A percentile compares a stretch with the other conserved stretches of the same genome.
These are phyloP conservation scores for Schrankia costaestrigalis DNA, from an alignment of 2,888 invertebrate species.

Conservation along the genomic window DNA sequence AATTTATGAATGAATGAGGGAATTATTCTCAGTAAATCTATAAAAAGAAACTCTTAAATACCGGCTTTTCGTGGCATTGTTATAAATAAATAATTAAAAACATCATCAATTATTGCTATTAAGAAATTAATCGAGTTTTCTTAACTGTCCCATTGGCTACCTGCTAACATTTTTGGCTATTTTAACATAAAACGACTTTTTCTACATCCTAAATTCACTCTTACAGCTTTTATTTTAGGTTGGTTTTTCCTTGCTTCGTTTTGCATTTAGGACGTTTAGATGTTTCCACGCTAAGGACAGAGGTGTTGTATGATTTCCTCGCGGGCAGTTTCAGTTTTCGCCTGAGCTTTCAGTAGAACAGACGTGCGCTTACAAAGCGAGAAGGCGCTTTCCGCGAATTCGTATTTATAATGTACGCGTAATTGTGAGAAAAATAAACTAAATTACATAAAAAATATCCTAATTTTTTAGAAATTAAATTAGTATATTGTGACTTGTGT, in stretches of 20 bases:
- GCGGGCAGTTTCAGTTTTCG: conserved; percentile 53
- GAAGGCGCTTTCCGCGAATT: conserved; percentile 18
- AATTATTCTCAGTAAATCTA: too few relatives aligned
- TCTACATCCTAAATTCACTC: conserved; percentile 5
- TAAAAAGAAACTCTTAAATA: not conserved
- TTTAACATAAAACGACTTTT: conserved; percentile 9
- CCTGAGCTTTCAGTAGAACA: conserved; percentile 24
- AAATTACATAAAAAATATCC: conserved; percentile 4
- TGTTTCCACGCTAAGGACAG: conserved; percentile 33
- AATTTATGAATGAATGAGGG: too few relatives aligned
- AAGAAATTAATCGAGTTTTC: conserved; percentile 40
- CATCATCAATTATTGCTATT: conserved; percentile 43
- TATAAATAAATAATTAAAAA: conserved; percentile 47
- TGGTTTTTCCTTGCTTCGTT: too few relatives aligned
- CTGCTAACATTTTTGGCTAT: conserved; percentile 47
- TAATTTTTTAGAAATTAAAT: too few relatives aligned
- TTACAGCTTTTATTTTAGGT: fast-evolving
- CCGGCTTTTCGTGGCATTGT: conserved; percentile 4
- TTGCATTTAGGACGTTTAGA: too few relatives aligned
- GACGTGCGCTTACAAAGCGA: conserved; percentile 27
- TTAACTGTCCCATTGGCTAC: conserved; percentile 42
- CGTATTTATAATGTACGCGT: conserved; percentile 23
- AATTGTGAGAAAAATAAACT: conserved; percentile 14
- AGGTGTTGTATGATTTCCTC: conserved; percentile 61
- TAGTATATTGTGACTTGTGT: conserved; percentile 19